These are phyloP conservation scores for Platerodrilus igneus DNA, from an alignment of 2,888 invertebrate species.

Conservation along the genomic window DNA sequence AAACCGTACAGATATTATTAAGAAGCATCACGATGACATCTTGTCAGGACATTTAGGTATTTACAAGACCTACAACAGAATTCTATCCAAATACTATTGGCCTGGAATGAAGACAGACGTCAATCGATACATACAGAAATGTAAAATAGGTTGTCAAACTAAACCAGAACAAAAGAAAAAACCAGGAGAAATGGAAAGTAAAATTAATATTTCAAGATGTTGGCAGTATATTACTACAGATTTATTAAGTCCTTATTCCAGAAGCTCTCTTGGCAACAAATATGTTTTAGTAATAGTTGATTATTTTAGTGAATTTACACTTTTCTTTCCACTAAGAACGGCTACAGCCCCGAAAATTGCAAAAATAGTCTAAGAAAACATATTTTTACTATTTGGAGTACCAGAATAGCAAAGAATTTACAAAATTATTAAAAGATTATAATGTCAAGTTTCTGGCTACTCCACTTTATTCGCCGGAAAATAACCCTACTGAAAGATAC, in stretches of 20 bases:
- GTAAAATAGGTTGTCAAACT: slow-evolving; percentile 25
- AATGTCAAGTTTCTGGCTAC: no score
- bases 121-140: slow-evolving; percentile 25
- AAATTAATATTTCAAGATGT: slow-evolving; percentile 15
- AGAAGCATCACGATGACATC: slow-evolving; percentile 28
- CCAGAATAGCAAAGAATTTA: no score
- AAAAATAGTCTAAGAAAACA: slow-evolving; percentile 12
- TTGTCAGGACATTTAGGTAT: slow-evolving; percentile 30
- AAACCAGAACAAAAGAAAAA: slow-evolving; percentile 27
- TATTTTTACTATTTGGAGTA: slow-evolving; percentile 20
- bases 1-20: slow-evolving; percentile 13
- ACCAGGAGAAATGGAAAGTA: slow-evolving; percentile 27
- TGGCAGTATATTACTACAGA: slow-evolving; percentile 26
- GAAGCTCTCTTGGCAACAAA: slow-evolving; percentile 11
- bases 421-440: no score
- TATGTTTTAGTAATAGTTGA: slow-evolving; percentile 24
- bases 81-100: slow-evolving; percentile 29
- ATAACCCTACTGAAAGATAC: no score
- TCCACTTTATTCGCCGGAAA: no score
- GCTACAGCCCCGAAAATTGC: slow-evolving; percentile 11
- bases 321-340: slow-evolving; percentile 16
- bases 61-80: slow-evolving; percentile 23
- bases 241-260: slow-evolving; percentile 26
- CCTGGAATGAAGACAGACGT: slow-evolving; percentile 30
- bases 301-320: slow-evolving; percentile 25